Conservation (phyloP, 2,797 vertebrate genomes). For the Scyliorhinus canicula region DNA sequence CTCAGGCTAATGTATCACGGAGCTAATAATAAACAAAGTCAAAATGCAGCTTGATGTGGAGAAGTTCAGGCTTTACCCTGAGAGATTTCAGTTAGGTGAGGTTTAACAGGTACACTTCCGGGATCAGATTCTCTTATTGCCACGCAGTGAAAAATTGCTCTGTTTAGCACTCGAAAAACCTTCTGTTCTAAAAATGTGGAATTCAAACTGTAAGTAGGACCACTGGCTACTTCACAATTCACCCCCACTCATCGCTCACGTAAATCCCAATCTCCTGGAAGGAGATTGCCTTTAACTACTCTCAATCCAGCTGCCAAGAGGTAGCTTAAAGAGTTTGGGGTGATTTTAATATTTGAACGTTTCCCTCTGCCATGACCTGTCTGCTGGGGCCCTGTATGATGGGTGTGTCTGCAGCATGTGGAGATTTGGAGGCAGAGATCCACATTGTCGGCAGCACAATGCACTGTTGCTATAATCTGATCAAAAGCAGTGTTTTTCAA, state of each 20-base stretch:
- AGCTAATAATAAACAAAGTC: background rate
- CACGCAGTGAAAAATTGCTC: background rate
- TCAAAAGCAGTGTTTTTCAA: too few species aligned
- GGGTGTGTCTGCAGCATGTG: background rate
- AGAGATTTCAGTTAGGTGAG: background rate
- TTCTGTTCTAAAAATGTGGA: background rate
- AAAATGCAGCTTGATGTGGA: background rate
- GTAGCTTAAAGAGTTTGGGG: background rate
- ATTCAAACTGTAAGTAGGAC: background rate
- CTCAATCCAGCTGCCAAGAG: background rate
- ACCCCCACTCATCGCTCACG: background rate
- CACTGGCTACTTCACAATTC: background rate
- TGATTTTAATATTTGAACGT: background rate
- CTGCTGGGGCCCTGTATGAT: background rate
- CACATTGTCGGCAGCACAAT: background rate
- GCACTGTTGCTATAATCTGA: background rate
- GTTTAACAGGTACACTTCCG: background rate
- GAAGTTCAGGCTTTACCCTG: background rate
- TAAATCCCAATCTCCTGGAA: background rate
- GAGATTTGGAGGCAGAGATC: background rate
- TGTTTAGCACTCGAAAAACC: background rate
- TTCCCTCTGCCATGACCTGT: background rate
- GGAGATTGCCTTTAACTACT: background rate
- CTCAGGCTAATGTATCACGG: background rate
- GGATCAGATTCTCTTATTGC: background rate